phyloP scores from a whole-genome alignment of 2,113 vertebrate genomes.

The Pyrgilauda ruficollis region DNA sequence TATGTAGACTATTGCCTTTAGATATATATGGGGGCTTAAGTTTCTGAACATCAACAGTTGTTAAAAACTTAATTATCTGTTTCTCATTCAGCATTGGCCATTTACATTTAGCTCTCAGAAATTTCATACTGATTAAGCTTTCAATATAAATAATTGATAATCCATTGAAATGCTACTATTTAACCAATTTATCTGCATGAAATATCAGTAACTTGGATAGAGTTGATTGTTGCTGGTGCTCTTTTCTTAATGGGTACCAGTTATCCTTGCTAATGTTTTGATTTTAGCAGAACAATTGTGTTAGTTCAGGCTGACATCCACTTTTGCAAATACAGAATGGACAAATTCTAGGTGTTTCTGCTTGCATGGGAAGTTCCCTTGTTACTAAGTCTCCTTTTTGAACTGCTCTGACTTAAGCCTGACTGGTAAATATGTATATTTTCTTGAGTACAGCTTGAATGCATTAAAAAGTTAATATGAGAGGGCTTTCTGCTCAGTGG shows the following conservation, averaged over 20 bases:
- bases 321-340: neutral
- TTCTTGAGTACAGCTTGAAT: neutral
- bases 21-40: neutral
- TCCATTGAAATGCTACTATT: neutral
- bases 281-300: neutral
- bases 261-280: neutral
- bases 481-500: neutral
- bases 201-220: neutral
- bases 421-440: neutral
- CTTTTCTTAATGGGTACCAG: neutral
- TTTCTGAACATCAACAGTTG: neutral
- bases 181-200: neutral
- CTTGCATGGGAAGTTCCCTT: neutral
- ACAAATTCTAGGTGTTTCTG: neutral
- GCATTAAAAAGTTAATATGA: neutral
- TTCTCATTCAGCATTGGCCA: neutral
- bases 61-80: neutral
- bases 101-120: neutral
- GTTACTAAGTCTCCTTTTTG: neutral
- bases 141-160: neutral
- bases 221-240: neutral
- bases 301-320: neutral
- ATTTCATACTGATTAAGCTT: neutral
- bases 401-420: neutral
- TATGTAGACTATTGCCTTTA: neutral